Evolutionary conservation across 2,797 vertebrate genomes (phyloP).

Genomic region (Pseudochirops cupreus): DNA sequence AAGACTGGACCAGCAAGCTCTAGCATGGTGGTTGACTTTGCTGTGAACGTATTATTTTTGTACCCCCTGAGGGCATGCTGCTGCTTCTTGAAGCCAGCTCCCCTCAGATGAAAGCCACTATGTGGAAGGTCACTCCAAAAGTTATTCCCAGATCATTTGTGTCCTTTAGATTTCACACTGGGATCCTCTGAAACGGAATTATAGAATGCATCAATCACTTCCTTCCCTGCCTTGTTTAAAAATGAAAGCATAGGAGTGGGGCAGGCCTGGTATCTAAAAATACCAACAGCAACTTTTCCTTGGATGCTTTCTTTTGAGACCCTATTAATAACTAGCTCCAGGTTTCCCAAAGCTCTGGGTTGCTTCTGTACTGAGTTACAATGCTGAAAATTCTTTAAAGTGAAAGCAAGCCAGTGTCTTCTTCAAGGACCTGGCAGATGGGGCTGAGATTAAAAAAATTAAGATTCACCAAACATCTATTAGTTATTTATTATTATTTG

Average conservation of each 20-base stretch:
- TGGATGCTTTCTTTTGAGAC: slow-evolving; percentile 55
- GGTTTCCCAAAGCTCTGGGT: slow-evolving; percentile 48
- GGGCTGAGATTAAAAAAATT: background rate
- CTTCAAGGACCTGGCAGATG: background rate
- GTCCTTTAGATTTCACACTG: slow-evolving; percentile 36
- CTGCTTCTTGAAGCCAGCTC: slow-evolving; percentile 27
- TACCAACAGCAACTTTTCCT: slow-evolving; percentile 47
- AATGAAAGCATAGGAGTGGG: slow-evolving; percentile 57
- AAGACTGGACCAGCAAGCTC: background rate
- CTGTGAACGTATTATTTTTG: background rate
- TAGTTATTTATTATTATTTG: background rate
- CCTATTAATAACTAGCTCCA: slow-evolving; percentile 17
- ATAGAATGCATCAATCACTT: slow-evolving; percentile 52
- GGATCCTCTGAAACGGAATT: background rate
- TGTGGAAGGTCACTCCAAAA: background rate
- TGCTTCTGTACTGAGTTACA: slow-evolving; percentile 24
- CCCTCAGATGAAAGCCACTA: background rate
- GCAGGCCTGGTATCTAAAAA: slow-evolving; percentile 66
- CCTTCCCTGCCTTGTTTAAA: slow-evolving; percentile 56
- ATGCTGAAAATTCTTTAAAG: background rate
- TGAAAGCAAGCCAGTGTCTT: background rate
- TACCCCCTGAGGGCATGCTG: slow-evolving; percentile 11
- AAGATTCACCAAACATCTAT: background rate
- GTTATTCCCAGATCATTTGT: slow-evolving; percentile 23
- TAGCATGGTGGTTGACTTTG: background rate